Conservation (phyloP, 1,140 invertebrate species). For the Holotrichia oblita region DNA sequence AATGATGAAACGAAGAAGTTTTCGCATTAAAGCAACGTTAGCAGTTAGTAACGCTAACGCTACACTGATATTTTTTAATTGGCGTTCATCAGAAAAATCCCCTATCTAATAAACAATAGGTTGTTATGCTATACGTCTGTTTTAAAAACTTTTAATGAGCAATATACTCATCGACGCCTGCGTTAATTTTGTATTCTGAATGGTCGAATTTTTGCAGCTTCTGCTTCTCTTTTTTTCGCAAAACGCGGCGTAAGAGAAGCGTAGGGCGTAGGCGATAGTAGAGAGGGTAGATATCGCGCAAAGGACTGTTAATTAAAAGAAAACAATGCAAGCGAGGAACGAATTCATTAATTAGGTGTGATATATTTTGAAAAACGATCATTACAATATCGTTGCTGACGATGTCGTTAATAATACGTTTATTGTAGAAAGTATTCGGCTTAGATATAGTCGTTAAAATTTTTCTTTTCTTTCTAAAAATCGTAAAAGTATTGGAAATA, state of each 20-base stretch:
- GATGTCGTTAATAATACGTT: background rate
- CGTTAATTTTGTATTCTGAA: conserved; percentile 38
- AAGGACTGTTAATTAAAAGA: conserved; percentile 23
- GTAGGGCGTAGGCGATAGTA: background rate
- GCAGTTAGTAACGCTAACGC: background rate
- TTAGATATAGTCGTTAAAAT: background rate
- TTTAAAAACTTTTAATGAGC: conserved; percentile 42
- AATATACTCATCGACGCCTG: conserved; percentile 34
- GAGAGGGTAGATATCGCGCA: background rate
- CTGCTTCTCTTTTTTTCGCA: conserved; percentile 17
- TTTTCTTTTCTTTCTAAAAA: background rate
- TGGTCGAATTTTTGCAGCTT: conserved; percentile 4
- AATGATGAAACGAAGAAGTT: conserved; percentile 19
- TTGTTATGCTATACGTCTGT: conserved; percentile 35
- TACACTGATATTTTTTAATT: conserved; percentile 30
- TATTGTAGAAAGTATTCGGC: background rate
- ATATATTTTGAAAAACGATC: conserved; percentile 12
- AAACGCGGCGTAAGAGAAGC: background rate
- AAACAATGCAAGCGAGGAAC: conserved; percentile 9
- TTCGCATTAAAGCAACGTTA: background rate
- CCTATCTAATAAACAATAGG: conserved; percentile 34
- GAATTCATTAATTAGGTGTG: conserved; percentile 27
- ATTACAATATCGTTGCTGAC: background rate
- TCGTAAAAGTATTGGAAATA: background rate
- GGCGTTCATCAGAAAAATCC: conserved; percentile 28